phyloP scores from a whole-genome alignment of 2,888 invertebrate species.

The Agonopterix subpropinquella region DNA sequence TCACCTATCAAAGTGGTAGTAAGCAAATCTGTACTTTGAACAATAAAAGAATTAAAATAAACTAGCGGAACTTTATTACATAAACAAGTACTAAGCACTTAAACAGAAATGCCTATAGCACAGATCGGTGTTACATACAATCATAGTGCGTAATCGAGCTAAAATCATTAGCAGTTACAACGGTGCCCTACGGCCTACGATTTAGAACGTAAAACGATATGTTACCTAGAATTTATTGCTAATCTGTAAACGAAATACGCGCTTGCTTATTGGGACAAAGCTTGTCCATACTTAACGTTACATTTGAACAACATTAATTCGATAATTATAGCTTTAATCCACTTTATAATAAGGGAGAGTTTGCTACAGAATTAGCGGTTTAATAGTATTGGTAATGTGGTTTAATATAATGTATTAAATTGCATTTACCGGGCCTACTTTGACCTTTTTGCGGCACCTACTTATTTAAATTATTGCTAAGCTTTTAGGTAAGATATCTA shows the following conservation, averaged over 20 bases:
- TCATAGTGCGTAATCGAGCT: constrained; percentile 3
- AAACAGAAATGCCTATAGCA: too few species aligned
- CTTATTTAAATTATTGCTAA: constrained; percentile 22
- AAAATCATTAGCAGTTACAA: constrained; percentile 18
- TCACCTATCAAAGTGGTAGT: too few species aligned
- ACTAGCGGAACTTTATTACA: too few species aligned
- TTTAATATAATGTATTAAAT: constrained; percentile 15
- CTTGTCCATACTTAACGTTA: background rate
- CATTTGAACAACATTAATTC: background rate
- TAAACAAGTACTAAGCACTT: too few species aligned
- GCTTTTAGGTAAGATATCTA: constrained; percentile 19
- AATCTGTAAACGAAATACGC: constrained; percentile 26
- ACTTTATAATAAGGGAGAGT: constrained; percentile 5
- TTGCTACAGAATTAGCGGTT: background rate
- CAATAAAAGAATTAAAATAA: too few species aligned
- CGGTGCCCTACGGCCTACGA: constrained; percentile 24
- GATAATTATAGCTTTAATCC: constrained; percentile 14
- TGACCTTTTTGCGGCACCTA: constrained; percentile 28
- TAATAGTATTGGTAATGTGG: constrained; percentile 1
- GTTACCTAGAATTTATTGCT: constrained; percentile 33
- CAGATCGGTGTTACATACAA: too few species aligned
- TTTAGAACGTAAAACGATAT: constrained; percentile 27
- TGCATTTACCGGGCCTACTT: constrained; percentile 24
- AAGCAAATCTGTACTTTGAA: too few species aligned
- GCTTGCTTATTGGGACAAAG: constrained; percentile 22